Conservation (phyloP, 2,113 vertebrate species). For the Dipodomys ordii region DNA sequence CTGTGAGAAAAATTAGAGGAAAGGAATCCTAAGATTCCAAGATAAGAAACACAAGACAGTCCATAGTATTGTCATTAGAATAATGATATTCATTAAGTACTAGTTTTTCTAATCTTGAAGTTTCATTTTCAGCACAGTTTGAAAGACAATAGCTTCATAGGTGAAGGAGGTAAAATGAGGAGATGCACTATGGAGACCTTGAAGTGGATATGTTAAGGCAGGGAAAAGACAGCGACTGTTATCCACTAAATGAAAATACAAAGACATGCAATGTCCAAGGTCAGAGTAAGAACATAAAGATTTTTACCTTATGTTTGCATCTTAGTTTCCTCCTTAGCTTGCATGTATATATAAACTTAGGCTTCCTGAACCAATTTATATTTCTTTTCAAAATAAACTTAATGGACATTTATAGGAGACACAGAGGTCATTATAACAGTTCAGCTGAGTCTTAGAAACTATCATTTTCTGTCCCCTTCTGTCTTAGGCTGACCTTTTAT, state of each 20-base stretch:
- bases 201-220: conserved; percentile 2
- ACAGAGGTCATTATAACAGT: background rate
- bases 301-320: conserved; percentile 43
- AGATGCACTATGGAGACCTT: background rate
- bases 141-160: conserved; percentile 29
- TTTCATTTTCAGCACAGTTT: conserved; percentile 55
- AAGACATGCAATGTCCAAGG: background rate
- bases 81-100: conserved; percentile 42
- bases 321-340: background rate
- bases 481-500: conserved; percentile 57
- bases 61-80: conserved; percentile 24
- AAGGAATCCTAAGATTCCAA: conserved; percentile 35
- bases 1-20: conserved; percentile 40
- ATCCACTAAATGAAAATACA: conserved; percentile 31
- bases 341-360: conserved; percentile 33
- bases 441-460: conserved; percentile 56
- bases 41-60: conserved; percentile 45
- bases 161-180: conserved; percentile 7
- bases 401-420: conserved; percentile 8
- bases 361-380: conserved; percentile 41
- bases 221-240: conserved; percentile 22
- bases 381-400: conserved; percentile 33
- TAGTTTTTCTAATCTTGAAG: conserved; percentile 62
- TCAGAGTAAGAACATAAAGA: conserved; percentile 38
- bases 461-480: conserved; percentile 61